A percentile compares a stretch with the other conserved stretches of the same genome.
phyloP scores from a whole-genome alignment of 2,113 vertebrate genomes.

The Aphelocoma coerulescens region DNA sequence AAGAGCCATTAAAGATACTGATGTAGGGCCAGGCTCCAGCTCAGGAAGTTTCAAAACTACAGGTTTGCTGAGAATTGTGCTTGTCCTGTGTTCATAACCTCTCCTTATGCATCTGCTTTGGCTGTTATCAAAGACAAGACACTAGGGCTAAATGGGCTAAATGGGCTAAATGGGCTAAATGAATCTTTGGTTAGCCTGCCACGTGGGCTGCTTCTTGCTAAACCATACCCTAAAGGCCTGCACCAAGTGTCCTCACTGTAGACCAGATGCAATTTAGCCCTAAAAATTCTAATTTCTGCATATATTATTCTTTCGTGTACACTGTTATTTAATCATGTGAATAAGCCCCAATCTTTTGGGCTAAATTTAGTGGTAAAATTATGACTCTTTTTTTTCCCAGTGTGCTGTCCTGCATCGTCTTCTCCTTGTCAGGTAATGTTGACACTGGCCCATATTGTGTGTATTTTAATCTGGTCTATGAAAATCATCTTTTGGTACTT shows the following conservation, averaged over 20 bases:
- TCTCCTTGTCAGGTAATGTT: not conserved
- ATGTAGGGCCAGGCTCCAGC: not conserved
- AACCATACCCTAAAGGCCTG: not conserved
- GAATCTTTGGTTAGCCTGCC: not conserved
- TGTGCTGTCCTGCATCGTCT: not conserved
- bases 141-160: not conserved
- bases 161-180: not conserved
- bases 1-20: not conserved
- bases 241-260: not conserved
- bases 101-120: not conserved
- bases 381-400: not conserved
- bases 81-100: not conserved
- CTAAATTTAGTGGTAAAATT: not conserved
- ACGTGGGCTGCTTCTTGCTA: not conserved
- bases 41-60: not conserved
- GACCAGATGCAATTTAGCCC: fast-evolving
- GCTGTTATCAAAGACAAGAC: not conserved
- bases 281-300: not conserved
- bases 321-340: not conserved
- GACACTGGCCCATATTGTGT: not conserved
- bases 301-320: not conserved
- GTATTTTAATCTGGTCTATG: not conserved
- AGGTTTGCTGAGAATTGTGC: not conserved
- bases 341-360: not conserved
- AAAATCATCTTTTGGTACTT: not conserved